Base-by-base conservation (phyloP, 2,113 vertebrate genomes). In the Solea senegalensis region DNA sequence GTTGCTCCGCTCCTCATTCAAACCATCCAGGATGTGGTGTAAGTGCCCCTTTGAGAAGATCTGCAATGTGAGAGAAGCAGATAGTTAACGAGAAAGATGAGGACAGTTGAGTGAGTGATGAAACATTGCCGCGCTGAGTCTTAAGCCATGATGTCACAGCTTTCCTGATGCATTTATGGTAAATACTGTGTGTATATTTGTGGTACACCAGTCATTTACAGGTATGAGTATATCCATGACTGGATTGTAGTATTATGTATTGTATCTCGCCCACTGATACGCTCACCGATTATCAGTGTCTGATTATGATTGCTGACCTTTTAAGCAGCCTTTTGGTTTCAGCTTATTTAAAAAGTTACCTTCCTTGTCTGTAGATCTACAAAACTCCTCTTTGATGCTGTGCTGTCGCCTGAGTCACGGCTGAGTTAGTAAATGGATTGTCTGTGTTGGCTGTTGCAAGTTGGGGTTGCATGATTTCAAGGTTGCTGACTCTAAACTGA, bases 1-100 rank as follows among this genome's bases (percentile, higher is more conserved):
- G 91, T 98, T 98, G 89, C 97, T 98, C 66, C 92, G 93, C 68
- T 95, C 94, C 86, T 97, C 96, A 0, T 97, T 94, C 86, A 95
- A 93, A 73, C 96, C 96, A 3, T 97, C 97, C 71, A 98, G 93
- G 91, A 98, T 97, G 88, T 97, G 97, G 85, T 95, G 95, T 46
- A 98, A 90, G 45, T 90, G 91, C 28, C 95, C 95, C 62, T 93
- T 79, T 12, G 92, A 95, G 86, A 97, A 98, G 71, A 98, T 95
- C 97, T 98, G 69, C 4, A 11, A 52, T 1, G 34, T 6, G 28
- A 75, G 26, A 59, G 65, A 68, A 8, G 8, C 12, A n/a, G 4
- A 61, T 12, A 21, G 8, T 61, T 6, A 13, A 74, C 8, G 12
- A 65, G 48, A 15, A 49, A 15, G 39, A 50, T 5, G 5, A 26